Evolutionary conservation across 53 echinoderm and acorn worm species (phyloP).

Genomic region (Hippasteria phrygiana): DNA sequence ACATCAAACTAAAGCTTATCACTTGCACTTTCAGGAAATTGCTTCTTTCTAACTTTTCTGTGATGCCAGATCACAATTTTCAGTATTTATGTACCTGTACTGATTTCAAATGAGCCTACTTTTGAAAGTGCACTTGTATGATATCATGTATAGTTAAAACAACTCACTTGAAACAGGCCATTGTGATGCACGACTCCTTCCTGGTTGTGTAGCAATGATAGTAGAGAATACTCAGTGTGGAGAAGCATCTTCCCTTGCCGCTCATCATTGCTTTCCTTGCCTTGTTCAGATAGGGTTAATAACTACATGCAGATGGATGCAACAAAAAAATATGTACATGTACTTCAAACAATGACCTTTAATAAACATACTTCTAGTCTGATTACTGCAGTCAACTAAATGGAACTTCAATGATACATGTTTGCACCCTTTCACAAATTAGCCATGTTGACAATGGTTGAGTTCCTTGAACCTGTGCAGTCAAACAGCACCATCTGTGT

Average conservation of each 20-base stretch:
- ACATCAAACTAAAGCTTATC: too few species aligned
- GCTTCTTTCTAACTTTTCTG: too few species aligned
- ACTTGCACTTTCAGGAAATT: too few species aligned
- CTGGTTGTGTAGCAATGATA: constrained; percentile 88
- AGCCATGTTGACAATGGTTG: too few species aligned
- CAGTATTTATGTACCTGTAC: too few species aligned
- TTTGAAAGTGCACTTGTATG: neutral
- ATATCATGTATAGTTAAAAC: neutral
- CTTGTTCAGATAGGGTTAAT: constrained; percentile 84
- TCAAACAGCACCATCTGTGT: too few species aligned
- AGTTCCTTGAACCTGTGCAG: too few species aligned
- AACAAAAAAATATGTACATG: neutral
- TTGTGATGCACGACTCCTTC: constrained; percentile 98
- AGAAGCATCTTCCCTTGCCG: constrained; percentile 95
- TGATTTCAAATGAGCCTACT: neutral
- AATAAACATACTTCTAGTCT: neutral
- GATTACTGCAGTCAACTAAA: too few species aligned
- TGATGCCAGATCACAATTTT: too few species aligned
- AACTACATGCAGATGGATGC: constrained; percentile 58
- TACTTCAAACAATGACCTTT: neutral
- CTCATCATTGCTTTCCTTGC: constrained; percentile 90
- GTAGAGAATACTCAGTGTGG: constrained; percentile 96
- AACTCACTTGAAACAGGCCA: constrained; percentile 90
- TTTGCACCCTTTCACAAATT: too few species aligned
- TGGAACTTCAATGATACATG: too few species aligned